phyloP scores from a whole-genome alignment of 2,113 vertebrate species.

The Meleagris gallopavo region DNA sequence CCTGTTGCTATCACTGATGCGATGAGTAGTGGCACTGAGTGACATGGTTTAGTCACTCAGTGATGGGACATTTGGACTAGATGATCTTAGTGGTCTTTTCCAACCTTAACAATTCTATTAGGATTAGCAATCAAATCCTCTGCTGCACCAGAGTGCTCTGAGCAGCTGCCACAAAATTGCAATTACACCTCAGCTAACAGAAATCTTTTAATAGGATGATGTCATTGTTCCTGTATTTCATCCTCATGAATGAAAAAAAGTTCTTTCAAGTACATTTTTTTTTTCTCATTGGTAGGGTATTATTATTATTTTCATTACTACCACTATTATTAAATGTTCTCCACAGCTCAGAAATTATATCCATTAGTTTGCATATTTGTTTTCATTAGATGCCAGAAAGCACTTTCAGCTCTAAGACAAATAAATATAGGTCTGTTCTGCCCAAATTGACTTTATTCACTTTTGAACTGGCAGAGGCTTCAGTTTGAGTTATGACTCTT shows the following conservation, averaged over 20 bases:
- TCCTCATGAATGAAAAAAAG: neutral
- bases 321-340: neutral
- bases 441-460: neutral
- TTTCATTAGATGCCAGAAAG: neutral
- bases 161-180: neutral
- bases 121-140: neutral
- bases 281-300: neutral
- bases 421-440: neutral
- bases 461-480: conserved; percentile 3
- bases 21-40: neutral
- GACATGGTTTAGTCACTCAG: no score
- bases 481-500: neutral
- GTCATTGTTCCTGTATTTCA: neutral
- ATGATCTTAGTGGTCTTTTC: no score
- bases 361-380: neutral
- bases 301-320: neutral
- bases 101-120: neutral
- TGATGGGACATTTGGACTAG: no score
- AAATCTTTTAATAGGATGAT: neutral
- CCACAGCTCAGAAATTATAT: neutral
- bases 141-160: neutral
- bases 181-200: neutral
- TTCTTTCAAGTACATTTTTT: neutral
- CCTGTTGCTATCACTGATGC: neutral
- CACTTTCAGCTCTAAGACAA: neutral